Evolutionary conservation across 1,140 invertebrate species (phyloP), one percentile per base, ranked within the genome.

Genomic region (Dysdera silvatica): DNA sequence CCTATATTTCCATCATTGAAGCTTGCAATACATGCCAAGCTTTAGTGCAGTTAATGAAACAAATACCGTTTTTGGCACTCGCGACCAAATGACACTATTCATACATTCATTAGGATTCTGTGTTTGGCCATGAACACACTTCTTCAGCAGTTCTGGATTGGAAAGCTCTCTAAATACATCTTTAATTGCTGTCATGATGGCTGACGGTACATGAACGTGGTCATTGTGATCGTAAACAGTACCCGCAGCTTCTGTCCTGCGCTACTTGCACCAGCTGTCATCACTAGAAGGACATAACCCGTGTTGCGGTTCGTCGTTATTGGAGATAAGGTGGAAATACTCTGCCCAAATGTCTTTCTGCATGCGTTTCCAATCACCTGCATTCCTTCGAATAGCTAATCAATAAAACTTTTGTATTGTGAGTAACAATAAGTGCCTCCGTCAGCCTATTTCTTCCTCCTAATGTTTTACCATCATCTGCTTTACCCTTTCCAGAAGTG

Each of bases 361-460:
- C 47, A 52, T 61, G 2, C 24, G 12, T 12, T 26, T 7, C 5
- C 37, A 29, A 31, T 16, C 41, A 6, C 12, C 14, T 8, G 8
- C 20, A 41, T 61, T 61, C 6, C 28, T 18, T 29, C 41, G n/a
- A 16, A 61, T 54, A 18, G 48, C 33, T 26, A 43, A 10, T 18
- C 29, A 26, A 52, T 51, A 51, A 33, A 40, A 61, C 3, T 40
- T 52, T 26, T 61, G 45, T 0, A 61, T 31, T 16, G 14, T 51
- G 31, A n/a, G n/a, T 5, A 14, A 18, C 8, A n/a, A 60, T 51
- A 29, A 31, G 4, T 48, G 10, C 51, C 18, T 60, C 43, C 4
- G 43, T 60, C 16, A 49, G 26, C 18, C 43, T 7, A 16, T 32
- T 5, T 56, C 20, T 58, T 4, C 57, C 43, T n/a, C 51, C n/a